These are phyloP conservation scores for Phylloscopus collybita DNA, from an alignment of 2,797 vertebrate species.

Conservation along the genomic window DNA sequence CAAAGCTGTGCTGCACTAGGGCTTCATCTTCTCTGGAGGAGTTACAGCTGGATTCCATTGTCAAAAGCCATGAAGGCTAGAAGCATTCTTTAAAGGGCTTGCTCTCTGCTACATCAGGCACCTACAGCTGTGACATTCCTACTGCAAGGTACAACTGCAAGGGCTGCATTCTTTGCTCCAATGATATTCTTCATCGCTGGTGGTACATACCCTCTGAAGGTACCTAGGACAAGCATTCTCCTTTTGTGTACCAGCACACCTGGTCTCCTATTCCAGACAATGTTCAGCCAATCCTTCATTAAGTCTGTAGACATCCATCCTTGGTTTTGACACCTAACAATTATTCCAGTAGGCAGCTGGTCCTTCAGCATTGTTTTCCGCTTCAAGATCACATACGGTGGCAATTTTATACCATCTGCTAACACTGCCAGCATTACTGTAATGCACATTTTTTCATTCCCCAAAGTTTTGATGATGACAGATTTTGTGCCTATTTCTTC, in stretches of 20 bases:
- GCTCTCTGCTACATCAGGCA: background rate
- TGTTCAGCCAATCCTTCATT: slow-evolving; percentile 63
- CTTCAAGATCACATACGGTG: slow-evolving; percentile 72
- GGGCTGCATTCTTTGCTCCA: background rate
- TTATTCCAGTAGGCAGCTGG: slow-evolving; percentile 69
- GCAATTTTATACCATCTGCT: slow-evolving; percentile 73
- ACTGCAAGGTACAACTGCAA: background rate
- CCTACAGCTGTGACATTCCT: background rate
- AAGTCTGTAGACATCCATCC: slow-evolving; percentile 62
- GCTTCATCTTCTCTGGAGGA: background rate
- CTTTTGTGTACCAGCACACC: slow-evolving; percentile 22
- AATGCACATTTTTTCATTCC: slow-evolving; percentile 61
- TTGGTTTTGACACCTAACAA: slow-evolving; percentile 67
- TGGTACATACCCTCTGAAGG: background rate
- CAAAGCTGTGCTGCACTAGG: background rate
- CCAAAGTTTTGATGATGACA: slow-evolving; percentile 61
- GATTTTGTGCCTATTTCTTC: slow-evolving; percentile 59
- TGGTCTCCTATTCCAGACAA: background rate
- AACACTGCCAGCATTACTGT: slow-evolving; percentile 54
- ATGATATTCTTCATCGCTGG: background rate
- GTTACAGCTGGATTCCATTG: background rate
- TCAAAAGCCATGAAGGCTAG: background rate
- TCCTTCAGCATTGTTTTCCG: slow-evolving; percentile 71
- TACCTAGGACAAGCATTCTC: background rate
- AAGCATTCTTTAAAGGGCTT: background rate